These are phyloP conservation scores for Ardeotis arabs DNA, from an alignment of 2,113 vertebrate species.

Conservation along the genomic window DNA sequence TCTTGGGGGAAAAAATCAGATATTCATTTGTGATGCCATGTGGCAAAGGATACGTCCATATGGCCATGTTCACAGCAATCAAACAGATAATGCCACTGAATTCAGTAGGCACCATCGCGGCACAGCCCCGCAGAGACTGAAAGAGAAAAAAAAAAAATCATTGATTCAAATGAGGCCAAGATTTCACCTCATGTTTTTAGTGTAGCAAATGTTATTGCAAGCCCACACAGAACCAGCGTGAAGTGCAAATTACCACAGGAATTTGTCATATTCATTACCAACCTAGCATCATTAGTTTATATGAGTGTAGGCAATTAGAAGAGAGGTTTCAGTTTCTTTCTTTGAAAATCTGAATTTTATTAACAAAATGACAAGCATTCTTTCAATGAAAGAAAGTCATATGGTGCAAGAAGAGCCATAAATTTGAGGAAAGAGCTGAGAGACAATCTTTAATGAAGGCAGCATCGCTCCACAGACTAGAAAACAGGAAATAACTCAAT, in stretches of 20 bases:
- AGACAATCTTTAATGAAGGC: neutral
- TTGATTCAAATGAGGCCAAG: conserved; percentile 33
- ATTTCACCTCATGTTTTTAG: conserved; percentile 43
- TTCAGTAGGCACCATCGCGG: neutral
- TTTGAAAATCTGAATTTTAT: conserved; percentile 23
- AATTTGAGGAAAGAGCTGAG: neutral
- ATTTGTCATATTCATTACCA: conserved; percentile 9
- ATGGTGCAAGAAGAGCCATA: neutral
- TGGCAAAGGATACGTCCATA: conserved; percentile 33
- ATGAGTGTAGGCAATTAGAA: neutral
- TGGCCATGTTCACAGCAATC: conserved; percentile 20
- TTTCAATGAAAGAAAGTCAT: neutral
- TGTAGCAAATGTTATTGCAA: conserved; percentile 31
- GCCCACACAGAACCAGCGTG: neutral
- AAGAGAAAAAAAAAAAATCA: neutral
- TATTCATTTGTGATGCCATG: conserved; percentile 43
- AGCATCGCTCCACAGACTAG: neutral
- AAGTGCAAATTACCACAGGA: conserved; percentile 16
- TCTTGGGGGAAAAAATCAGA: neutral
- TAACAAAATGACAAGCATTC: neutral
- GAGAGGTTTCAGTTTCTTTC: conserved; percentile 10
- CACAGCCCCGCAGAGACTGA: conserved; percentile 11
- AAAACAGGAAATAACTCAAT: neutral
- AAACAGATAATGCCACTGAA: conserved; percentile 34
- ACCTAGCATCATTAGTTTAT: neutral